Conservation (phyloP, 2,113 vertebrate genomes). For the Clarias batrachus region DNA sequence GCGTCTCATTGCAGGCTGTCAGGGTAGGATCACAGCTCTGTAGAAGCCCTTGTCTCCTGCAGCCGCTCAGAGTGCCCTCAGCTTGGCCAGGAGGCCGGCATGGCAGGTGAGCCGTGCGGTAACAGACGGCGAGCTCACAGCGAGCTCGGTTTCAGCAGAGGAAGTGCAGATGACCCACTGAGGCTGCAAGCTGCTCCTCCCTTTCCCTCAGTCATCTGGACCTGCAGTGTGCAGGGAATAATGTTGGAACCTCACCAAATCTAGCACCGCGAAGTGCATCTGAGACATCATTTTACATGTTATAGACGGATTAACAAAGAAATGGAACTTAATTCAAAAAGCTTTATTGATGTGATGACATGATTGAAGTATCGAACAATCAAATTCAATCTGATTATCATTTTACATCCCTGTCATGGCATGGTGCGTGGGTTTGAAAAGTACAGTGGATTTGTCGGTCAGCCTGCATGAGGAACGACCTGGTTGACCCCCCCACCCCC, state of each 20-base stretch:
- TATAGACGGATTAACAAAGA: background rate
- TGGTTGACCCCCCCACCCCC: background rate
- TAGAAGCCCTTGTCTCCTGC: conserved; percentile 22
- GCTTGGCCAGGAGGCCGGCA: conserved; percentile 31
- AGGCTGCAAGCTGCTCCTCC: conserved; percentile 47
- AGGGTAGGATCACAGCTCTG: conserved; percentile 11
- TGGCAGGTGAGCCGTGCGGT: conserved; percentile 25
- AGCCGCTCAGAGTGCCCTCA: conserved; percentile 2
- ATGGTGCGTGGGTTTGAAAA: background rate
- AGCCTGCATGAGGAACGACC: background rate
- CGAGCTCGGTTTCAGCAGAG: conserved; percentile 42
- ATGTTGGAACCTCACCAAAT: conserved; percentile 37
- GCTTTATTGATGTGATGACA: background rate
- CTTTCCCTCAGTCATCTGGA: conserved; percentile 44
- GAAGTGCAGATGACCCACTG: conserved; percentile 58
- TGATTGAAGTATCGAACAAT: background rate
- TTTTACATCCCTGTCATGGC: no score
- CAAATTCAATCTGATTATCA: background rate
- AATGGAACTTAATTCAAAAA: background rate
- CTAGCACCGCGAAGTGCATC: conserved; percentile 5
- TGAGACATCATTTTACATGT: background rate
- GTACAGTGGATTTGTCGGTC: background rate
- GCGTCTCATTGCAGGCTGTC: conserved; percentile 3
- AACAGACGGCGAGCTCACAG: conserved; percentile 52
- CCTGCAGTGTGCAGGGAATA: conserved; percentile 42